Evolutionary conservation across 2,797 vertebrate species (phyloP).

Genomic region (Salmo trutta): DNA sequence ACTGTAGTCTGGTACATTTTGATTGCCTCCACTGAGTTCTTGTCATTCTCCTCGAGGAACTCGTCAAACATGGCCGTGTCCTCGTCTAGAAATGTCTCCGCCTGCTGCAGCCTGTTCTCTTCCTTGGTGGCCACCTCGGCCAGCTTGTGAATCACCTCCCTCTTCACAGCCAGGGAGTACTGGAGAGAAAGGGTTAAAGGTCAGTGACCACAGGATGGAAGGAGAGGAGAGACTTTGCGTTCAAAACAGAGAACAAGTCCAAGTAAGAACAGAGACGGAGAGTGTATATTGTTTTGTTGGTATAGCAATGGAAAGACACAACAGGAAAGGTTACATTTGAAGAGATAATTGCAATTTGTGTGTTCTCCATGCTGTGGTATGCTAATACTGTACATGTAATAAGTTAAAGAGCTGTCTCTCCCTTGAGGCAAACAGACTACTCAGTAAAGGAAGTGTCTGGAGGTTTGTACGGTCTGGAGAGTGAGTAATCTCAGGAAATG

Average conservation of each 20-base stretch:
- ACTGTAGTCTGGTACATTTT: slow-evolving; percentile 70
- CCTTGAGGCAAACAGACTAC: not conserved
- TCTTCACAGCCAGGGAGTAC: slow-evolving; percentile 82
- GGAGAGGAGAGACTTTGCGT: slow-evolving; percentile 4
- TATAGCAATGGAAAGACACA: not conserved
- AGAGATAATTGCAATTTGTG: not conserved
- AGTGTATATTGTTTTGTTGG: not conserved
- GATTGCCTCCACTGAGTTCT: slow-evolving; percentile 80
- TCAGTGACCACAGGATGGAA: slow-evolving; percentile 13
- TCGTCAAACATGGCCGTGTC: slow-evolving; percentile 79
- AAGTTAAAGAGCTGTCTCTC: not conserved
- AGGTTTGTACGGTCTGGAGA: not conserved
- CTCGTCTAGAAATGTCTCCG: slow-evolving; percentile 77
- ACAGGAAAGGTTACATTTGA: not conserved
- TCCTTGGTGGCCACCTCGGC: slow-evolving; percentile 70
- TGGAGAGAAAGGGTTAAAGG: slow-evolving; percentile 29
- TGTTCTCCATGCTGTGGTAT: not conserved
- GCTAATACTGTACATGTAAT: not conserved
- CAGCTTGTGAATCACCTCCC: slow-evolving; percentile 78
- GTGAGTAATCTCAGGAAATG: slow-evolving; percentile 1
- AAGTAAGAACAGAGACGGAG: slow-evolving; percentile 15
- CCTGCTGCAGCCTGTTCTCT: slow-evolving; percentile 75
- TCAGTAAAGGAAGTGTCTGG: not conserved
- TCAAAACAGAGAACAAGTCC: slow-evolving; percentile 50
- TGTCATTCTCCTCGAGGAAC: slow-evolving; percentile 85